phyloP scores from a whole-genome alignment of 2,113 vertebrate genomes.

The Cettia cetti region DNA sequence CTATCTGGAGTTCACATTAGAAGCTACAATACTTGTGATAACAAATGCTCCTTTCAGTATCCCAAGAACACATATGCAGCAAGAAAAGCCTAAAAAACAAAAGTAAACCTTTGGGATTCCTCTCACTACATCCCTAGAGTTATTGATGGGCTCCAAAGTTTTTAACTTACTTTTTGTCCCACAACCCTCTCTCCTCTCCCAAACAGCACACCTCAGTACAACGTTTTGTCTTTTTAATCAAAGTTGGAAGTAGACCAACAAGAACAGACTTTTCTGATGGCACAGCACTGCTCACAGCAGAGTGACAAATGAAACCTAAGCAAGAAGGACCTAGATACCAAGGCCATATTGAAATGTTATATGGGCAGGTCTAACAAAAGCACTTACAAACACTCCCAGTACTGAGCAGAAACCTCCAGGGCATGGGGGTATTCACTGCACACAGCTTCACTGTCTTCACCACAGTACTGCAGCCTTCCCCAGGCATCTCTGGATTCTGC shows the following conservation, averaged over 20 bases:
- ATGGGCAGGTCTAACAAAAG: not conserved
- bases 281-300: not conserved
- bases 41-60: not conserved
- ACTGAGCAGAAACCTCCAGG: not conserved
- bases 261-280: not conserved
- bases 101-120: not conserved
- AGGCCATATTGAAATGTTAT: not conserved
- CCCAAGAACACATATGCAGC: accelerated
- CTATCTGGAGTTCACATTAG: not conserved
- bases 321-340: not conserved
- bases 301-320: not conserved
- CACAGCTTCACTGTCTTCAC: not conserved
- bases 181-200: not conserved
- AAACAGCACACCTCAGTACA: not conserved
- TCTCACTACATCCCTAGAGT: not conserved
- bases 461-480: not conserved
- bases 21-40: not conserved
- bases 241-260: not conserved
- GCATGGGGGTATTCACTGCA: not conserved
- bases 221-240: not conserved
- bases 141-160: not conserved
- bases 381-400: not conserved
- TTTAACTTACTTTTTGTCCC: not conserved
- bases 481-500: not conserved
- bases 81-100: not conserved